Percentiles rank a stretch among this genome's conserved stretches.
phyloP scores from a whole-genome alignment of 2,888 invertebrate genomes.

The Lasiommata megera region DNA sequence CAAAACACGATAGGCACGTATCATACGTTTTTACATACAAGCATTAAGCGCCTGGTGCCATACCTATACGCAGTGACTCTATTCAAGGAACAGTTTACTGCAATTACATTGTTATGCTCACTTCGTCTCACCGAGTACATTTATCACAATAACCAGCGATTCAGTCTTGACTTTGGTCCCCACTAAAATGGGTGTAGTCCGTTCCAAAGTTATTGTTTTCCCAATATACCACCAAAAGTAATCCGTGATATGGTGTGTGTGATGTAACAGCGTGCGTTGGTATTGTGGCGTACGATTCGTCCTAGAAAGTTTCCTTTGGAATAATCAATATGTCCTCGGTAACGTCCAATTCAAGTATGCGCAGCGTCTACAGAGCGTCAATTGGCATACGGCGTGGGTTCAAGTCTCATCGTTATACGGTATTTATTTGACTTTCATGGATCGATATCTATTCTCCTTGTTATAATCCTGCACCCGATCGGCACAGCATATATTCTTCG shows the following conservation, averaged over 20 bases:
- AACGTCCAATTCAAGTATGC: constrained; percentile 72
- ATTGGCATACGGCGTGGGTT: constrained; percentile 74
- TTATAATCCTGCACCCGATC: no score
- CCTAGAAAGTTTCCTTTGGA: constrained; percentile 31
- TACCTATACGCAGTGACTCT: constrained; percentile 49
- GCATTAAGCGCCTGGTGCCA: constrained; percentile 29
- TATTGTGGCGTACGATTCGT: constrained; percentile 28
- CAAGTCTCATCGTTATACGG: constrained; percentile 76
- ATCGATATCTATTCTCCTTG: background rate
- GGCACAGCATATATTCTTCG: no score
- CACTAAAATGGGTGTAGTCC: constrained; percentile 66
- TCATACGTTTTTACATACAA: constrained; percentile 9
- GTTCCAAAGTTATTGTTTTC: constrained; percentile 41
- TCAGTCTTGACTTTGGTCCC: constrained; percentile 70
- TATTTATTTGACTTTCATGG: constrained; percentile 45
- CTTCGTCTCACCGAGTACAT: constrained; percentile 66
- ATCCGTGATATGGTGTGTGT: constrained; percentile 39
- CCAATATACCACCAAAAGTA: constrained; percentile 39
- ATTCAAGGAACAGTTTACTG: constrained; percentile 77
- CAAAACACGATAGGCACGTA: background rate
- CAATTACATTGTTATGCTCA: constrained; percentile 80
- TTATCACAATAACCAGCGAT: constrained; percentile 63
- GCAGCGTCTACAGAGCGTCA: constrained; percentile 72
- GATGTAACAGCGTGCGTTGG: constrained; percentile 33
- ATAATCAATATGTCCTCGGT: constrained; percentile 73